phyloP scores from a whole-genome alignment of 1,140 invertebrate genomes.

The Hylyphantes graminicola region DNA sequence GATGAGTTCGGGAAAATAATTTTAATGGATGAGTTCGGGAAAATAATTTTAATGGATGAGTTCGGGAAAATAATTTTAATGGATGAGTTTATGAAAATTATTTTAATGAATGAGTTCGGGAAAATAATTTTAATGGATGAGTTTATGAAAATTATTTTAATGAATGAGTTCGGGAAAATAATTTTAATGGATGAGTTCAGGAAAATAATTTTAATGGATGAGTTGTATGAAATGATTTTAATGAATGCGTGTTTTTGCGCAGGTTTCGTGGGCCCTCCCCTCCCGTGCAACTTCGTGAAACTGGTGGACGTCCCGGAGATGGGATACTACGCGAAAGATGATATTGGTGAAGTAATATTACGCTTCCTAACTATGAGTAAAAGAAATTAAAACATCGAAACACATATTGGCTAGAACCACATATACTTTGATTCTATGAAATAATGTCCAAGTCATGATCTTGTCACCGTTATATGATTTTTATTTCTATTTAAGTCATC shows the following conservation, averaged over 20 bases:
- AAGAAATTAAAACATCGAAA: not conserved
- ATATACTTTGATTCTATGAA: not conserved
- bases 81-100: not conserved
- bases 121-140: not conserved
- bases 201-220: not conserved
- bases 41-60: not conserved
- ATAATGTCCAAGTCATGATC: not conserved
- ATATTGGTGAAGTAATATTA: constrained; percentile 76
- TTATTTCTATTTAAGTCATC: too few relatives aligned
- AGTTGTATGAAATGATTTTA: not conserved
- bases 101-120: not conserved
- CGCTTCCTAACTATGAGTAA: not conserved
- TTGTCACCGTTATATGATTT: not conserved
- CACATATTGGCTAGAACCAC: not conserved
- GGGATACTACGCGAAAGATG: constrained; percentile 91
- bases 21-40: not conserved
- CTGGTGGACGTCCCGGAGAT: constrained; percentile 97
- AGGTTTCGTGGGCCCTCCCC: constrained; percentile 86
- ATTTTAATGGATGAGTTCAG: not conserved
- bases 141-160: not conserved
- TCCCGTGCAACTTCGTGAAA: constrained; percentile 92
- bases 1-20: not conserved
- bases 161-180: not conserved
- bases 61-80: not conserved
- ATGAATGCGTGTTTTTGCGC: not conserved